phyloP scores from a whole-genome alignment of 2,113 vertebrate genomes.

The Notiomystis cincta region DNA sequence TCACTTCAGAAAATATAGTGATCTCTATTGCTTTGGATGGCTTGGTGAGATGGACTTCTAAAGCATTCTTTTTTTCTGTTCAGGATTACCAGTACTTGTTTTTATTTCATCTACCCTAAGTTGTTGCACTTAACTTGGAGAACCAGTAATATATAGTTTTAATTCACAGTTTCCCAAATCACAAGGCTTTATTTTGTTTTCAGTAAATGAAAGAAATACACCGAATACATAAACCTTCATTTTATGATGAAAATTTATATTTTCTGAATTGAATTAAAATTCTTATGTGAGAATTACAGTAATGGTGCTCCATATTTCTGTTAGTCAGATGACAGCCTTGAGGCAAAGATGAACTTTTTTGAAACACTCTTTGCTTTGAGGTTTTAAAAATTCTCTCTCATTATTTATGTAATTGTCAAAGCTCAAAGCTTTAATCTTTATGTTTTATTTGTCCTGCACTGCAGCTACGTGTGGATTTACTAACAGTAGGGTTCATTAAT shows the following conservation, averaged over 20 bases:
- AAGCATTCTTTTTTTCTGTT: neutral
- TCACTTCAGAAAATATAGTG: neutral
- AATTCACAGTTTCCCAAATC: neutral
- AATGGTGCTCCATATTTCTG: neutral
- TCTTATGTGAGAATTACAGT: neutral
- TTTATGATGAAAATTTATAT: neutral
- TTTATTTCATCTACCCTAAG: neutral
- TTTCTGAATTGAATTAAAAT: neutral
- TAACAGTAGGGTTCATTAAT: neutral
- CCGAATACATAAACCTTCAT: neutral
- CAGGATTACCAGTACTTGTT: neutral
- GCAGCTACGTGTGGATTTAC: neutral
- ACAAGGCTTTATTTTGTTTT: neutral
- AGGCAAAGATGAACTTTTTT: neutral
- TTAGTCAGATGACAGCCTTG: neutral
- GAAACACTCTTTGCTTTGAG: neutral
- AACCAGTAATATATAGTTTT: neutral
- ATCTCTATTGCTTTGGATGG: neutral
- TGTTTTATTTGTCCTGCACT: slow-evolving; percentile 11
- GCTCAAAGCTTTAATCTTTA: slow-evolving; percentile 6
- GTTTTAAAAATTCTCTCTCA: slow-evolving; percentile 1
- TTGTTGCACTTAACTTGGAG: neutral
- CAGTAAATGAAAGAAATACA: neutral
- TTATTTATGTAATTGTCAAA: slow-evolving; percentile 19
- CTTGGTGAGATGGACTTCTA: neutral